A percentile compares a stretch with the other conserved stretches of the same genome.
These are phyloP conservation scores for Tryphoninae sp. DNA, from an alignment of 2,888 invertebrate species.

Conservation along the genomic window DNA sequence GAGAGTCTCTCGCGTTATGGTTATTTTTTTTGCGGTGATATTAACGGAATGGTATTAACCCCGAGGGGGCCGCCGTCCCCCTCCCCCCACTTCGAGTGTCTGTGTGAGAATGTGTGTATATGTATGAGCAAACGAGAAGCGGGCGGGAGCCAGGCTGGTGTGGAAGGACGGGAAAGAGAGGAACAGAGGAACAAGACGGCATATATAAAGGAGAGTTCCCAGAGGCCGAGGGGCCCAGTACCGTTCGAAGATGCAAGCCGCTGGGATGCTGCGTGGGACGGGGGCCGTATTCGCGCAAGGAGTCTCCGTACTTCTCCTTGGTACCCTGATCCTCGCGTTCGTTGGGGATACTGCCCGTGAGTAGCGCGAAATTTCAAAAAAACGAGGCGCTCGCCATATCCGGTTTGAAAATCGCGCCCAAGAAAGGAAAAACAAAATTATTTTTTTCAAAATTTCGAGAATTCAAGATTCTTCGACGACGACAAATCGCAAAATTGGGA, in stretches of 20 bases:
- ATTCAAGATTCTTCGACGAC: neutral
- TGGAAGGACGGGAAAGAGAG: constrained; percentile 57
- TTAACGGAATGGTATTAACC: constrained; percentile 73
- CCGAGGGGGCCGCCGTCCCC: constrained; percentile 71
- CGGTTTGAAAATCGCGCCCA: neutral
- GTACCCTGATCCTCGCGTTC: constrained; percentile 69
- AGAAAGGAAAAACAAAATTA: constrained; percentile 12
- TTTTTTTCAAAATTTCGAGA: neutral
- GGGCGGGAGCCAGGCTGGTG: constrained; percentile 55
- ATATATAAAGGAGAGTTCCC: constrained; percentile 79
- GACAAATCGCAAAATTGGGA: constrained; percentile 16
- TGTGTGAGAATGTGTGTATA: neutral
- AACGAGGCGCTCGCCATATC: neutral
- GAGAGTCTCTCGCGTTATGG: constrained; percentile 4
- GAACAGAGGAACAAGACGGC: constrained; percentile 67
- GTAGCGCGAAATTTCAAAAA: constrained; percentile 67
- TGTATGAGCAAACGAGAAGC: constrained; percentile 40
- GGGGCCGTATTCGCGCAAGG: constrained; percentile 67
- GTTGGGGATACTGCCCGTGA: constrained; percentile 75
- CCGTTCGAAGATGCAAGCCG: constrained; percentile 79
- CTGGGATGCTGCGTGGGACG: constrained; percentile 77
- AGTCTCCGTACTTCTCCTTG: constrained; percentile 66
- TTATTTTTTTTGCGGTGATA: constrained; percentile 52
- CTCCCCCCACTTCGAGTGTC: neutral
- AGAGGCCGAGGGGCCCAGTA: constrained; percentile 78